Base-by-base conservation (phyloP, 2,797 vertebrate genomes). In the Ptychobarbus kaznakovi region DNA sequence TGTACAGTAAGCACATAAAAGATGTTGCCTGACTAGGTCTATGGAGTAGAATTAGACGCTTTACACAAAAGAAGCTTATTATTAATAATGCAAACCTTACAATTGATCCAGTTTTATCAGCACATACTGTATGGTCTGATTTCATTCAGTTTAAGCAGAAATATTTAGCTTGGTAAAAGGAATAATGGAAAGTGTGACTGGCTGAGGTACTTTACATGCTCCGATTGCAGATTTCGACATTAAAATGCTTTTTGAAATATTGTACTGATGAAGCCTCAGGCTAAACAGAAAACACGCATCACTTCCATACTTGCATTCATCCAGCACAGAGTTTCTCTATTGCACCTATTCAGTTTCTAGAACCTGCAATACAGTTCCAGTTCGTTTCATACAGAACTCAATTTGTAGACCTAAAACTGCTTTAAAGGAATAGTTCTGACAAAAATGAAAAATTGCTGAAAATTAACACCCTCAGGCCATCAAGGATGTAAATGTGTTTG, bases 341-440 rank as follows among this genome's bases (percentile, higher is more conserved):
- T 85, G 66, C 83, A 80, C 77, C 77, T 85, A 73, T 73, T 63
- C 32, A 65, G 77, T 61, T 28, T 79, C 44, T 53, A 68, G 35
- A 78, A 74, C 56, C 20, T 85, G 9, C 73, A 77, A 82, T 38
- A 25, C 58, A 46, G 13, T 69, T 80, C n/a, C 46, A 83, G 66
- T 80, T 83, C 28, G 51, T 78, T 12, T 78, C 6, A 74, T 18
- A 63, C 38, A 44, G 51, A 12, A 61, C 49, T 81, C 28, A n/a
- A 42, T 63, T 58, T 77, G 56, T 46, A 80, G 25, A 72, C 20
- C 51, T 11, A 46, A 82, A 40, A 76, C 13, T 40, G n/a, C 79
- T 70, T 80, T 18, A 66, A 66, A 35, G 15, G 7, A 66, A 32
- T 28, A 32, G 61, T 65, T 65, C 6, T 6, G 6, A 28, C 13